Percentiles rank a stretch among this genome's conserved stretches.
Conservation (phyloP, 2,113 vertebrate species). For the Pedionomus torquatus region DNA sequence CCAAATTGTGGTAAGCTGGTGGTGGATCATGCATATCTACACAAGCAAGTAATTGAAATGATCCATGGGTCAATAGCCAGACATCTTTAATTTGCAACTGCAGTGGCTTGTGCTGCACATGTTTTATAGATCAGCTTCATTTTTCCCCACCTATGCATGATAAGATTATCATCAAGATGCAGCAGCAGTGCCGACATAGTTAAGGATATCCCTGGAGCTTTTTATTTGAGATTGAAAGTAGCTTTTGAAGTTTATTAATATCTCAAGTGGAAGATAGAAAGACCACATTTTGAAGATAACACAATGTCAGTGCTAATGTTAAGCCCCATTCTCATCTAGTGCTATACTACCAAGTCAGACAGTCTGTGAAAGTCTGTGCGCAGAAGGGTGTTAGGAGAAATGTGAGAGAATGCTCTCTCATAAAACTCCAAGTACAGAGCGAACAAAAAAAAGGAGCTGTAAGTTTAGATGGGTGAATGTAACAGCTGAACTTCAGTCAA, state of each 20-base stretch:
- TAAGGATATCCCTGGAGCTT: constrained; percentile 45
- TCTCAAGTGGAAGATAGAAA: constrained; percentile 46
- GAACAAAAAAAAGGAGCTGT: neutral
- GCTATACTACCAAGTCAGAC: neutral
- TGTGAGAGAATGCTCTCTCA: neutral
- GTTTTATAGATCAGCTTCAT: constrained; percentile 29
- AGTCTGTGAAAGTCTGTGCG: neutral
- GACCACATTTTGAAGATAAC: constrained; percentile 47
- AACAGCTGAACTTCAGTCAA: neutral
- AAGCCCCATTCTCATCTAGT: constrained; percentile 35
- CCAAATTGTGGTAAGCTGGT: neutral
- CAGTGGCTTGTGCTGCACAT: neutral
- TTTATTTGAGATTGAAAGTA: constrained; percentile 35
- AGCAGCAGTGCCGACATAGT: neutral
- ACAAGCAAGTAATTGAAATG: constrained; percentile 53
- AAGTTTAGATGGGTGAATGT: neutral
- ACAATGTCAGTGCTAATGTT: constrained; percentile 34
- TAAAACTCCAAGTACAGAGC: neutral
- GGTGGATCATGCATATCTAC: constrained; percentile 35
- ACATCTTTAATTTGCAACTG: constrained; percentile 33
- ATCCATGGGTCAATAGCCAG: constrained; percentile 49
- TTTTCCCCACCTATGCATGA: constrained; percentile 16
- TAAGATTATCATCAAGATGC: constrained; percentile 63
- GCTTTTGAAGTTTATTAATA: constrained; percentile 57
- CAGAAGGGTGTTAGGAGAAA: constrained; percentile 21